Conservation (phyloP, 2,113 vertebrate species). For the Calyptomena viridis region DNA sequence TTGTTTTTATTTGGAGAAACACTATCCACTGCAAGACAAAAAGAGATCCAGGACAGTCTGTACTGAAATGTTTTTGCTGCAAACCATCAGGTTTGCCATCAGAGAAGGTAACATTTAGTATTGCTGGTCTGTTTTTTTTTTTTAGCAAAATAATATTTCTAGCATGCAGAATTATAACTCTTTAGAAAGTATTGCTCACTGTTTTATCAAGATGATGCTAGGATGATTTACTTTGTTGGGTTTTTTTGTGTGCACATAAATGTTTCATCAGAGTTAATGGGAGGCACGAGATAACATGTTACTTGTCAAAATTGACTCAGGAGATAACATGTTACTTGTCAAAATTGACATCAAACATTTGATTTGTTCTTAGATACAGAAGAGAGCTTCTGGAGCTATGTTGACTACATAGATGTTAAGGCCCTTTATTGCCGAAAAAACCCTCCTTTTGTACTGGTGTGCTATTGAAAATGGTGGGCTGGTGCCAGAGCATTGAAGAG, state of each 20-base stretch:
- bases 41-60: neutral
- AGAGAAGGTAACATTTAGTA: neutral
- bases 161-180: neutral
- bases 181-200: neutral
- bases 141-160: neutral
- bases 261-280: neutral
- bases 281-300: neutral
- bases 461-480: constrained; percentile 49
- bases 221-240: neutral
- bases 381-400: constrained; percentile 26
- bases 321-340: neutral
- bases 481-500: constrained; percentile 54
- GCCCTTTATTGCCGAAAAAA: neutral
- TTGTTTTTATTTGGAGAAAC: neutral
- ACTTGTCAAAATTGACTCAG: neutral
- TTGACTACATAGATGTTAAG: constrained; percentile 46
- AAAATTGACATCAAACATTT: constrained; percentile 25
- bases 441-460: neutral
- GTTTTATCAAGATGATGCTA: neutral
- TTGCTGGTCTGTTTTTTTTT: neutral
- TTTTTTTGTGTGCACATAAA: neutral
- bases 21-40: neutral
- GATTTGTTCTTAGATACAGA: constrained; percentile 19
- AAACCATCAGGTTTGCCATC: neutral
- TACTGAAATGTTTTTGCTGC: neutral